Evolutionary conservation across 2,797 vertebrate genomes (phyloP).

Genomic region (Columba guinea): DNA sequence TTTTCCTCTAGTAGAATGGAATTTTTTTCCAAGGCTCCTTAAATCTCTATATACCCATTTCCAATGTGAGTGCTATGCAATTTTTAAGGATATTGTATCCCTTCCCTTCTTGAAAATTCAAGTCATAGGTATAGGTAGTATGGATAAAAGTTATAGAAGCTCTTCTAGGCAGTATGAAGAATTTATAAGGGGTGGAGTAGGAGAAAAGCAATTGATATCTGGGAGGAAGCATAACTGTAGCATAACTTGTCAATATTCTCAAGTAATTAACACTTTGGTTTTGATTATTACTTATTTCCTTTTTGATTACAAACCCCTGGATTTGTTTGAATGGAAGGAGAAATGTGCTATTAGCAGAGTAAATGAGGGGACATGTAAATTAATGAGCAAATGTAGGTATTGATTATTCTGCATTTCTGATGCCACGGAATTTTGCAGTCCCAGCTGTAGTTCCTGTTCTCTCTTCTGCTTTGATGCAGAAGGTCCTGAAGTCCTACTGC

Average conservation of each 20-base stretch:
- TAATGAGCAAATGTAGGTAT: neutral
- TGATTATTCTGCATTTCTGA: neutral
- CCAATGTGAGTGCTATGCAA: neutral
- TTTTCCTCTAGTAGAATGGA: rapidly evolving
- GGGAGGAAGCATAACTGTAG: neutral
- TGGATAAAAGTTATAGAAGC: neutral
- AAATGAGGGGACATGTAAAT: neutral
- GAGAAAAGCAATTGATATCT: neutral
- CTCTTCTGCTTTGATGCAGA: neutral
- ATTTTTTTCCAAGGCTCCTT: neutral
- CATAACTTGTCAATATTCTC: constrained; percentile 13
- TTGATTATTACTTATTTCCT: constrained; percentile 26
- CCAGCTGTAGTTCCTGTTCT: neutral
- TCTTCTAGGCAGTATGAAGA: neutral
- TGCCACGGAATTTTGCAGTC: neutral
- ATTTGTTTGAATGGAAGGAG: constrained; percentile 2
- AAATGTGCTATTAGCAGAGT: constrained; percentile 17
- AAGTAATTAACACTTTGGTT: constrained; percentile 39
- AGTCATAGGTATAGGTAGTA: neutral
- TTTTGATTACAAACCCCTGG: neutral
- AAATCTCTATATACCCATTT: neutral
- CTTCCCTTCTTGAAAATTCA: neutral
- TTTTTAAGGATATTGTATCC: neutral
- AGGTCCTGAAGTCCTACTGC: neutral
- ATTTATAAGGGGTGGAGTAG: neutral